Evolutionary conservation across 2,888 invertebrate species (phyloP).

Genomic region (Caenorhabditis sinica): DNA sequence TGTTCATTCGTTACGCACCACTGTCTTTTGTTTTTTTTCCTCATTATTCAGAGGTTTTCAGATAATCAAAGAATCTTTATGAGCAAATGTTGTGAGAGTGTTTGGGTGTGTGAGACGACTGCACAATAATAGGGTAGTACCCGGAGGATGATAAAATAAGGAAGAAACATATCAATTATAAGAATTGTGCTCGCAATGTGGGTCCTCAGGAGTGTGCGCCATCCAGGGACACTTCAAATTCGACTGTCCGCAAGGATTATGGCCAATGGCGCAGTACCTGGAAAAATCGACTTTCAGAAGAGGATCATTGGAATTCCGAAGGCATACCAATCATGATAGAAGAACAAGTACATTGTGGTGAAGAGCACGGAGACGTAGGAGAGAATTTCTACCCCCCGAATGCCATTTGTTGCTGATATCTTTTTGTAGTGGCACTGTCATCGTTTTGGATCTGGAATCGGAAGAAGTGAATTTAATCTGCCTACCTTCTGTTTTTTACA

Average conservation of each 20-base stretch:
- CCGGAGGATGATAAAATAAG: conserved; percentile 46
- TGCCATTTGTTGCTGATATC: conserved; percentile 80
- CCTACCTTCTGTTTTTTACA: no score
- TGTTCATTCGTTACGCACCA: conserved; percentile 59
- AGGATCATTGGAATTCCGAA: not conserved
- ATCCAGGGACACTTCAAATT: conserved; percentile 83
- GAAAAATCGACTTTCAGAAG: no score
- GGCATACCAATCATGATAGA: conserved; percentile 81
- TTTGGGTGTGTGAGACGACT: not conserved
- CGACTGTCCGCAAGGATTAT: conserved; percentile 79
- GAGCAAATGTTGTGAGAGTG: conserved; percentile 55
- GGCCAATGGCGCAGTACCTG: conserved; percentile 82
- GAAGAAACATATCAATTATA: conserved; percentile 66
- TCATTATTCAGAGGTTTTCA: not conserved
- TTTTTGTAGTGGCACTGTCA: conserved; percentile 77
- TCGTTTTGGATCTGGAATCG: conserved; percentile 78
- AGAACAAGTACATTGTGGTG: conserved; percentile 81
- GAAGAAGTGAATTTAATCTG: not conserved
- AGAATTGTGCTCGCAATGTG: conserved; percentile 74
- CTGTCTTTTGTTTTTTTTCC: conserved; percentile 13
- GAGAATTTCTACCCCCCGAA: conserved; percentile 80
- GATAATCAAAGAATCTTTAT: conserved; percentile 52
- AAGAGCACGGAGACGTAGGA: conserved; percentile 81
- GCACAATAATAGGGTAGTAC: not conserved
- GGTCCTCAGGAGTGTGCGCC: conserved; percentile 70